Evolutionary conservation across 2,797 vertebrate species (phyloP).

Genomic region (Spinus pinus): DNA sequence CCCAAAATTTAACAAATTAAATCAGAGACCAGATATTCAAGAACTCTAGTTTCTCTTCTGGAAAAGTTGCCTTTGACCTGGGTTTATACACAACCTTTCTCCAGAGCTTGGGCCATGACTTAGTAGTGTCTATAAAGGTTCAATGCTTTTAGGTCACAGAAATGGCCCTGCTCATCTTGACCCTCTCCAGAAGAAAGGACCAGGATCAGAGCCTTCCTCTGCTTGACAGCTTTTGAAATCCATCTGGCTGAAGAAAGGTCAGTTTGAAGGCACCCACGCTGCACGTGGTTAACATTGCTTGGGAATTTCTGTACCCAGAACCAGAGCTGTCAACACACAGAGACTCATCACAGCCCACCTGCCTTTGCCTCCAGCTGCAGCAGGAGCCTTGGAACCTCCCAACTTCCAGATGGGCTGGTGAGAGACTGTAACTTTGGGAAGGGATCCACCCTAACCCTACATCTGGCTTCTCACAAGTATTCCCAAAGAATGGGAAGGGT

Average conservation of each 20-base stretch:
- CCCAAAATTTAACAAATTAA: neutral
- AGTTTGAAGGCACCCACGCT: neutral
- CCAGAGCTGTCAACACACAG: neutral
- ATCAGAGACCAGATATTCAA: neutral
- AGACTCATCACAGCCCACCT: neutral
- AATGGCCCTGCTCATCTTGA: neutral
- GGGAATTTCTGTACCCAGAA: neutral
- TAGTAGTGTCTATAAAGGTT: neutral
- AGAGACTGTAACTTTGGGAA: neutral
- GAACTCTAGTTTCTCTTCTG: neutral
- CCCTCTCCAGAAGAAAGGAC: neutral
- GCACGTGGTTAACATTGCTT: too few relatives aligned
- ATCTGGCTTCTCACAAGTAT: neutral
- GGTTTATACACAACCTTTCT: neutral
- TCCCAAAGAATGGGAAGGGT: neutral
- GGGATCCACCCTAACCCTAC: neutral
- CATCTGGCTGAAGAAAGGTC: neutral
- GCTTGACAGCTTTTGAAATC: neutral
- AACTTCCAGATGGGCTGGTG: neutral
- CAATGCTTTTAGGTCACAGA: neutral
- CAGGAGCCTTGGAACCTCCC: neutral
- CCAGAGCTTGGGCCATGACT: neutral
- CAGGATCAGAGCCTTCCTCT: neutral
- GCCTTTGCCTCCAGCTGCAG: neutral
- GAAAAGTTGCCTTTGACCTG: neutral